Evolutionary conservation across 2,113 vertebrate genomes (phyloP).

Genomic region (Eudyptes chrysolophus): DNA sequence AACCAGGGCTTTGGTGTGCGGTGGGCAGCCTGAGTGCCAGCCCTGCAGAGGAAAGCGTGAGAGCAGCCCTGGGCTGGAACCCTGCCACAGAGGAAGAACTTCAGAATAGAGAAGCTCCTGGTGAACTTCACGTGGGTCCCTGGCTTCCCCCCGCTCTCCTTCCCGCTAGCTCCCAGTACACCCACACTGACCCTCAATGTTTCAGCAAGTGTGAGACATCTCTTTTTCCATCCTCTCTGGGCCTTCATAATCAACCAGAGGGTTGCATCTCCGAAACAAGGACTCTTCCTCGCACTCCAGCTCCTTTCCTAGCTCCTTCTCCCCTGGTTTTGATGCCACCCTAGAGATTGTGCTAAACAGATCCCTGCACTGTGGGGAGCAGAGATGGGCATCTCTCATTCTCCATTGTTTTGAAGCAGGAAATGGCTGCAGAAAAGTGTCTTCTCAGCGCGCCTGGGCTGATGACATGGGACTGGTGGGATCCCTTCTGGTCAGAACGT

Average conservation of each 20-base stretch:
- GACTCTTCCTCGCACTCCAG: neutral
- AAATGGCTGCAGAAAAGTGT: conserved; percentile 19
- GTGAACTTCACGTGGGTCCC: neutral
- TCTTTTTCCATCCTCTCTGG: neutral
- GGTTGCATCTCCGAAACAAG: neutral
- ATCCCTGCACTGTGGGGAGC: neutral
- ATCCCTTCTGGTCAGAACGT: conserved; percentile 48
- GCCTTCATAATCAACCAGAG: neutral
- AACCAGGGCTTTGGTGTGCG: neutral
- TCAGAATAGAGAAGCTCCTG: neutral
- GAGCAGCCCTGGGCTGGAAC: neutral
- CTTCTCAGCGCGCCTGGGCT: neutral
- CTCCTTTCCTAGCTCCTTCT: neutral
- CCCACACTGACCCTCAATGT: neutral
- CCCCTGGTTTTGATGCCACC: neutral
- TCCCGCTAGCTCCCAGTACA: neutral
- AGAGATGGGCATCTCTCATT: neutral
- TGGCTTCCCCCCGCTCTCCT: neutral
- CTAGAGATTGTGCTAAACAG: neutral
- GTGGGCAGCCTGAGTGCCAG: neutral
- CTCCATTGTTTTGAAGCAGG: conserved; percentile 22
- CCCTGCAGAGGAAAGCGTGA: neutral
- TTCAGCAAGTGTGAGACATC: neutral
- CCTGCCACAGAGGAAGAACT: neutral
- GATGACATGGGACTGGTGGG: conserved; percentile 19